Percentiles rank a stretch among this genome's conserved stretches.
Conservation (phyloP, 2,113 vertebrate species). For the Gnathonemus longibarbis region DNA sequence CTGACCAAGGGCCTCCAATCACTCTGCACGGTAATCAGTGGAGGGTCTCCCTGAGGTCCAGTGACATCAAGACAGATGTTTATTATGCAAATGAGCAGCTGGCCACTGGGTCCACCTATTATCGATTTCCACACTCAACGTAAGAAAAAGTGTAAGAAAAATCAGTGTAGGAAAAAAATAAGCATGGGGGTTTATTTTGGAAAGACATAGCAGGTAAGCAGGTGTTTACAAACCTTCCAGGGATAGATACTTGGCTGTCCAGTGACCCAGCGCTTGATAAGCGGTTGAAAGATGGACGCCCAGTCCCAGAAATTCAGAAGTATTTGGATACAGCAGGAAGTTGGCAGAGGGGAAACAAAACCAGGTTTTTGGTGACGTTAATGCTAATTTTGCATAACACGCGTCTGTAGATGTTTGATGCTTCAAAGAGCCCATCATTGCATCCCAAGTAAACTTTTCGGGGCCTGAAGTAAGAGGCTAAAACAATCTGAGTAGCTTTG, state of each 20-base stretch:
- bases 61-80: not conserved
- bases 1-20: not conserved
- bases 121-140: not conserved
- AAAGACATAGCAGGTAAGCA: not conserved
- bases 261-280: not conserved
- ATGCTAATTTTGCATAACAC: not conserved
- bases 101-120: not conserved
- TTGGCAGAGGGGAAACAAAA: not conserved
- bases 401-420: not conserved
- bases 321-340: not conserved
- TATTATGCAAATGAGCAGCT: slow-evolving; percentile 5
- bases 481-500: slow-evolving; percentile 12
- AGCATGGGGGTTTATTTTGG: not conserved
- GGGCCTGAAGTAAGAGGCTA: not conserved
- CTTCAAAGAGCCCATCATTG: not conserved
- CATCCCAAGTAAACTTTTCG: not conserved
- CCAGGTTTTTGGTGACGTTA: not conserved
- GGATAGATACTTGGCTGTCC: not conserved
- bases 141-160: not conserved
- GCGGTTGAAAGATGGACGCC: not conserved
- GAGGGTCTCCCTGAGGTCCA: not conserved
- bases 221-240: not conserved
- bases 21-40: not conserved
- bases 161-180: not conserved
- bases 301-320: not conserved